Evolutionary conservation across 2,888 invertebrate species (phyloP).

Genomic region (Ametastegia equiseti): DNA sequence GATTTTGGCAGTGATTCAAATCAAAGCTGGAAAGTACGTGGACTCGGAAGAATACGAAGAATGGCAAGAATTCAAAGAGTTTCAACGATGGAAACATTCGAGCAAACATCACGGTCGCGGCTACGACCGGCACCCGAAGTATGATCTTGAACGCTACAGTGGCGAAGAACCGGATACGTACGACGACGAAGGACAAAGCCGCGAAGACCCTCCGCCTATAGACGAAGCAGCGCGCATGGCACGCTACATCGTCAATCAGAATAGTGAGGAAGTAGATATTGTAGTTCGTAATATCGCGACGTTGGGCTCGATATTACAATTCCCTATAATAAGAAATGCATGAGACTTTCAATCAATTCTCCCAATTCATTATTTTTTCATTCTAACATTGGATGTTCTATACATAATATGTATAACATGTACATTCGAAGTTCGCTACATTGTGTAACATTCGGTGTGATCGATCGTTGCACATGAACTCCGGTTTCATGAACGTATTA

Average conservation of each 20-base stretch:
- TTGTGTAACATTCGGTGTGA: no score
- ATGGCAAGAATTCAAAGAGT: slow-evolving; percentile 60
- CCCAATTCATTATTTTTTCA: no score
- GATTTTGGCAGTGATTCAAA: slow-evolving; percentile 35
- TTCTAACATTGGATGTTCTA: no score
- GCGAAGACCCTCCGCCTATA: slow-evolving; percentile 79
- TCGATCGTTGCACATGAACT: no score
- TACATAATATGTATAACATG: no score
- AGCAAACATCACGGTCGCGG: slow-evolving; percentile 34
- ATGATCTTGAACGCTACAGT: slow-evolving; percentile 1
- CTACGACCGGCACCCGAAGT: neutral
- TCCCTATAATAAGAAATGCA: no score
- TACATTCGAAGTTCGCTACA: no score
- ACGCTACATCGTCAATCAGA: slow-evolving; percentile 84
- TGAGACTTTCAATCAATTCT: no score
- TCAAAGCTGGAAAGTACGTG: slow-evolving; percentile 52
- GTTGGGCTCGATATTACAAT: no score
- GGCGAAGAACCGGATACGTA: slow-evolving; percentile 37
- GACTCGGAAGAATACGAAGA: slow-evolving; percentile 45
- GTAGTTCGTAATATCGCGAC: no score
- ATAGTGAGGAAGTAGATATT: slow-evolving; percentile 77
- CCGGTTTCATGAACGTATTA: no score
- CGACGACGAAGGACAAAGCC: slow-evolving; percentile 1
- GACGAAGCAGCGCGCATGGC: slow-evolving; percentile 83
- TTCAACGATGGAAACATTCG: slow-evolving; percentile 54